A percentile compares a stretch with the other conserved stretches of the same genome.
phyloP scores from a whole-genome alignment of 1,140 invertebrate species.

The Contarinia nasturtii region DNA sequence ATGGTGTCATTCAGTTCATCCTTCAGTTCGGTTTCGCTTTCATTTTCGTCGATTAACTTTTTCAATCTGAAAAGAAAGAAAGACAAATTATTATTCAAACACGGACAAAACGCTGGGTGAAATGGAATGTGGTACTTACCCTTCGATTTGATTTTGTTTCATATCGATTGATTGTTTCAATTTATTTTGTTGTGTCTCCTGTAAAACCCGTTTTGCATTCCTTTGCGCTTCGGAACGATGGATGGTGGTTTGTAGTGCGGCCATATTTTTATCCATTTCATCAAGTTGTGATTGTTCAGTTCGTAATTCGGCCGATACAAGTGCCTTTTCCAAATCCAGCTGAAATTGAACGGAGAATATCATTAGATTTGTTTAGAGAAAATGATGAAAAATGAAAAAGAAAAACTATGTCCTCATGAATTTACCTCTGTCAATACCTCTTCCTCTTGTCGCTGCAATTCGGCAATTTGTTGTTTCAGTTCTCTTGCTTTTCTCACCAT shows the following conservation, averaged over 20 bases:
- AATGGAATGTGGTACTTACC: slow-evolving; percentile 8
- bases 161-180: slow-evolving; percentile 23
- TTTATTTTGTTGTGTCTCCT: slow-evolving; percentile 23
- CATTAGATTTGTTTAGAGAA: slow-evolving; percentile 1
- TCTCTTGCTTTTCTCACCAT: slow-evolving; percentile 8
- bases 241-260: slow-evolving; percentile 15
- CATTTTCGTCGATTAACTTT: slow-evolving; percentile 29
- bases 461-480: slow-evolving; percentile 36
- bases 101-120: too few species aligned
- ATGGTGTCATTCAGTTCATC: slow-evolving; percentile 37
- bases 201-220: slow-evolving; percentile 22
- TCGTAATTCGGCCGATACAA: slow-evolving; percentile 62
- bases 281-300: slow-evolving; percentile 57
- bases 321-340: slow-evolving; percentile 67
- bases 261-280: slow-evolving; percentile 42
- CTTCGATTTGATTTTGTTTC: slow-evolving; percentile 20
- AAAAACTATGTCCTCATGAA: background rate
- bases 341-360: slow-evolving; percentile 20
- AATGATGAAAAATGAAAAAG: background rate
- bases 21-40: slow-evolving; percentile 29
- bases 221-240: slow-evolving; percentile 20
- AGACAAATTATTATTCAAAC: background rate
- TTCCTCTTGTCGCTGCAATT: slow-evolving; percentile 33
- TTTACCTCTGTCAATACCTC: slow-evolving; percentile 37
- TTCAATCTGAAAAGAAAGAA: slow-evolving; percentile 25